Percentiles rank a stretch among this genome's conserved stretches.
Evolutionary conservation across 2,888 invertebrate species (phyloP).

Genomic region (Tetanocera ferruginea): DNA sequence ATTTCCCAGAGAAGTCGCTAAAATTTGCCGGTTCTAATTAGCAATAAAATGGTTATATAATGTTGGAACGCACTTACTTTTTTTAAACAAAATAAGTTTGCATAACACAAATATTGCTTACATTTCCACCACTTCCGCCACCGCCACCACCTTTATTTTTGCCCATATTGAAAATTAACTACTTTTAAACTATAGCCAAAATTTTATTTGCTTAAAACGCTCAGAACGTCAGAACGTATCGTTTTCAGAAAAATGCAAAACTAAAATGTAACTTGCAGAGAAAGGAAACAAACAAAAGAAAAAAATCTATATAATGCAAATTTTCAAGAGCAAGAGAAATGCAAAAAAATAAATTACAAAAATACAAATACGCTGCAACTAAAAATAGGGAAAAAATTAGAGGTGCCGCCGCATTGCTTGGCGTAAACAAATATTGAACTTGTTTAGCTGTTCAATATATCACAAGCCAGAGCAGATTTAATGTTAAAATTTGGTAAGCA

Average conservation of each 20-base stretch:
- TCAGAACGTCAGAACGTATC: background rate
- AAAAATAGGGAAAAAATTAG: no score
- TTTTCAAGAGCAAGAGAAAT: constrained; percentile 48
- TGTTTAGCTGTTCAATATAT: no score
- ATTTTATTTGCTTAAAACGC: background rate
- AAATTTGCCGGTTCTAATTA: background rate
- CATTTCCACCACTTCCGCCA: constrained; percentile 62
- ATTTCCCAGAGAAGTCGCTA: background rate
- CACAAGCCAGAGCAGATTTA: no score
- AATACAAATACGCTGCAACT: constrained; percentile 21
- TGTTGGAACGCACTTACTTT: constrained; percentile 15
- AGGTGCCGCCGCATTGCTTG: no score
- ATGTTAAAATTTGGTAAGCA: no score
- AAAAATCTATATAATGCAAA: constrained; percentile 43
- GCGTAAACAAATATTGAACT: no score
- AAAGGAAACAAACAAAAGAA: no score
- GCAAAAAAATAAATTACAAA: constrained; percentile 30
- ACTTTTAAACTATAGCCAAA: constrained; percentile 9
- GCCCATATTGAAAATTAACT: constrained; percentile 55
- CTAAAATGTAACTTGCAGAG: constrained; percentile 47
- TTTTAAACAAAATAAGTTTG: constrained; percentile 55
- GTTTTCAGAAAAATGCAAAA: background rate
- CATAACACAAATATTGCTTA: constrained; percentile 68
- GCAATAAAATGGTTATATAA: constrained; percentile 1
- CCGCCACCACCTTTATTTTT: constrained; percentile 64